phyloP scores from a whole-genome alignment of 2,888 invertebrate genomes.

The Folsomia candida region DNA sequence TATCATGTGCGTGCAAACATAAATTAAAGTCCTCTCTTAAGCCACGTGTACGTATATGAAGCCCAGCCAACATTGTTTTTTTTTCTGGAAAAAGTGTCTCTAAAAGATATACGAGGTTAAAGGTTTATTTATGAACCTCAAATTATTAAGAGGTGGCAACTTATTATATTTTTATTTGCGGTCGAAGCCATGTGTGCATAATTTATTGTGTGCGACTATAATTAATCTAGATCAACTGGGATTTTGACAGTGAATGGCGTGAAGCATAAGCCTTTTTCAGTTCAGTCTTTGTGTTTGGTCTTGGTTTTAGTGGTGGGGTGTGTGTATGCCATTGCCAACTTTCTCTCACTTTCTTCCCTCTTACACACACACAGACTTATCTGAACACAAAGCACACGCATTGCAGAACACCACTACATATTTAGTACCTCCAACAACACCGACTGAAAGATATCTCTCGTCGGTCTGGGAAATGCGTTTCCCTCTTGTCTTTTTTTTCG shows the following conservation, averaged over 20 bases:
- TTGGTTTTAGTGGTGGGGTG: too few species aligned
- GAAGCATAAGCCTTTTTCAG: slow-evolving; percentile 1
- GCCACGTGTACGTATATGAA: too few species aligned
- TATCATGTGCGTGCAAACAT: too few species aligned
- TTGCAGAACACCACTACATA: too few species aligned
- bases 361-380: neutral
- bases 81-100: too few species aligned
- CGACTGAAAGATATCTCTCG: too few species aligned
- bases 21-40: too few species aligned
- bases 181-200: slow-evolving; percentile 25
- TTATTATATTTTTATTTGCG: slow-evolving; percentile 10
- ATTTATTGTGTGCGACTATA: slow-evolving; percentile 26
- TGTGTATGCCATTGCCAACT: neutral
- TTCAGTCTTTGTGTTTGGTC: neutral
- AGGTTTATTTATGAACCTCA: slow-evolving; percentile 13
- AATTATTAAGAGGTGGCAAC: slow-evolving; percentile 12
- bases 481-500: neutral
- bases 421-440: too few species aligned
- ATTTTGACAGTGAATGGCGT: slow-evolving; percentile 24
- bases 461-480: too few species aligned
- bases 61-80: too few species aligned
- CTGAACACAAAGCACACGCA: too few species aligned
- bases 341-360: neutral
- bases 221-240: slow-evolving; percentile 38
- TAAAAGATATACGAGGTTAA: neutral